Evolutionary conservation across 2,113 vertebrate species (phyloP).

Genomic region (Nerophis lumbriciformis): DNA sequence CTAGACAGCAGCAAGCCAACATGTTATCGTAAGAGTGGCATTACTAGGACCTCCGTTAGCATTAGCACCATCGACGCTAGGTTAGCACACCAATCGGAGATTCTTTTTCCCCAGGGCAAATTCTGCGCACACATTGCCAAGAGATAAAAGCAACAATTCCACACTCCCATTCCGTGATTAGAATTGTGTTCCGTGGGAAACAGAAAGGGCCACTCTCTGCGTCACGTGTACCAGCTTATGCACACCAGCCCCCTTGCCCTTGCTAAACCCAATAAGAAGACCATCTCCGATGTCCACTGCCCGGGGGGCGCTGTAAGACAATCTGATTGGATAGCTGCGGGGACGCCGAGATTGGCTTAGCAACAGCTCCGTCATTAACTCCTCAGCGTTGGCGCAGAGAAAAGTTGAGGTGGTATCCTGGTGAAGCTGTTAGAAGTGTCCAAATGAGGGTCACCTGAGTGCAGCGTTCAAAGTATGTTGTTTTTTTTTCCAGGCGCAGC

Average conservation of each 20-base stretch:
- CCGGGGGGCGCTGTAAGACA: slow-evolving; percentile 59
- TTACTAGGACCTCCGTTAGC: slow-evolving; percentile 54
- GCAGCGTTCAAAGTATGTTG: slow-evolving; percentile 27
- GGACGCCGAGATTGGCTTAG: slow-evolving; percentile 57
- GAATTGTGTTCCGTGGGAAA: slow-evolving; percentile 10
- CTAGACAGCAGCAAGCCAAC: slow-evolving; percentile 64
- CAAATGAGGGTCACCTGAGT: slow-evolving; percentile 11
- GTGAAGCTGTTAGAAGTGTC: slow-evolving; percentile 23
- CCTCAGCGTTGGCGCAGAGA: slow-evolving; percentile 27
- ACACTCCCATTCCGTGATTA: neutral
- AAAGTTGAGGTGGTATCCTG: slow-evolving; percentile 54
- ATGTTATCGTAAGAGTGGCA: slow-evolving; percentile 61
- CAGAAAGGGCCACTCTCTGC: slow-evolving; percentile 10
- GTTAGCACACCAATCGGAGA: neutral
- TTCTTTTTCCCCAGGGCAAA: neutral
- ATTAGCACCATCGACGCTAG: slow-evolving; percentile 46
- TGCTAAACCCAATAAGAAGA: slow-evolving; percentile 56
- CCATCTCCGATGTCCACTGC: slow-evolving; percentile 53
- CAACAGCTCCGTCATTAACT: slow-evolving; percentile 36
- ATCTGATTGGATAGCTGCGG: slow-evolving; percentile 62
- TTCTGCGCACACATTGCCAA: neutral
- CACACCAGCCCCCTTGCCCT: slow-evolving; percentile 38
- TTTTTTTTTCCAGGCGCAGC: slow-evolving; percentile 18
- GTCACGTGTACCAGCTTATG: slow-evolving; percentile 41
- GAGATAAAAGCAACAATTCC: neutral